Evolutionary conservation across 1,140 invertebrate genomes (phyloP), one percentile per base, ranked within the genome.

Genomic region (Drepana arcuata): DNA sequence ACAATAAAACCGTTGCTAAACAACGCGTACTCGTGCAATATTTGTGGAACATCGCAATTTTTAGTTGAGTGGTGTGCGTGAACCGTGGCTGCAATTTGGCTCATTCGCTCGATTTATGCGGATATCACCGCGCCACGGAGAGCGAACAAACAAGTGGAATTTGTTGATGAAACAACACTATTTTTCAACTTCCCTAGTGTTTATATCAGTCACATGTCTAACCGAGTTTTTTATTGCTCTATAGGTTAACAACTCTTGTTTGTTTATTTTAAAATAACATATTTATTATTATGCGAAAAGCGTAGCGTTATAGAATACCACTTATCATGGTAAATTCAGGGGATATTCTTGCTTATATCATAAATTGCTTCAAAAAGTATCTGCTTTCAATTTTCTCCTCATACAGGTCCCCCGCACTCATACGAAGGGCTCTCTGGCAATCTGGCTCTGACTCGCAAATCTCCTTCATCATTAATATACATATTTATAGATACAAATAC

Each of bases 91-190:
- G 74, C 70, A 79, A 75, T 81, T 81, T 77, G 72, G 60, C 58
- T 54, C 71, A 73, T 81, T 67, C 61, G 55, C 62, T 66, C 52
- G 67, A 81, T 81, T 81, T 81, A 81, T 81, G 72, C 42, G 70
- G 61, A 70, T 66, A 72, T 72, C 69, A 65, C 53, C 47, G 57
- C 34, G 40, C 45, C 63, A 64, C 57, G 60, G 69, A 73, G 67
- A 74, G 63, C 72, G 67, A 41, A 51, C 63, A 72, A 74, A 79
- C 77, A 71, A 65, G 68, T 53, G 55, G 46, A 74, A 71, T 72
- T 77, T 69, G 63, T 73, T 70, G 54, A 44, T 58, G 55, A 52
- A 57, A 69, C 57, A 66, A 46, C 53, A 56, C 59, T 54, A 64
- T 77, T 66, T 77, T 77, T 81, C 71, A 63, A 57, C 61, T 58